Evolutionary conservation across 2,888 invertebrate genomes (phyloP), one percentile per base, ranked within the genome.

Genomic region (Lycocerus yunnanus): DNA sequence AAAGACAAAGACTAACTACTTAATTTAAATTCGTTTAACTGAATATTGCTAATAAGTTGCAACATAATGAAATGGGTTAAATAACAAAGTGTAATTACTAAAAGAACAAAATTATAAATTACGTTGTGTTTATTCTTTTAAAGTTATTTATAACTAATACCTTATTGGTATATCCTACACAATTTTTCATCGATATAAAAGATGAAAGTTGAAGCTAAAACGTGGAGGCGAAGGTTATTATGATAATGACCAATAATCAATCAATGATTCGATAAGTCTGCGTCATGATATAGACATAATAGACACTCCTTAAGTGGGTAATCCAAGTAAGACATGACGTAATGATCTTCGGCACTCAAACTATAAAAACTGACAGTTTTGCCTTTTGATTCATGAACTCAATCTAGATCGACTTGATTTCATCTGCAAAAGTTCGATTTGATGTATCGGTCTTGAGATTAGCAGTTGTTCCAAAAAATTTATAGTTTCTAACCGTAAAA

Each of bases 221-320:
- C 24, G 71, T 27, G 27, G 59, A 74, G 71, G 66, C 69, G 67
- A 69, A 75, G 27, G 72, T 66, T 71, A 71, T 76, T 68, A 76
- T 61, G 43, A 27, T 78, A 79, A 79, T 78, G 77, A 63, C 74
- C 43, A 58, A 69, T 76, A 75, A 79, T 79, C 79, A 79, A 78
- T 79, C 79, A 79, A 79, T 79, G 77, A 66, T 68, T 77, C 73
- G 78, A 77, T 77, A 79, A 73, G 73, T 73, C 75, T 68, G 43
- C 72, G 68, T 70, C 71, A 71, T 71, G 74, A 71, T 71, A 24
- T 75, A 69, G 75, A 75, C 72, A 71, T 76, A 76, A 76, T 76
- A 71, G 76, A 58, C 73, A 43, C 73, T 71, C 71, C 68, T 68
- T 68, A 61, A 71, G 68, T 69, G 71, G 72, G 66, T 71, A 66